phyloP scores from a whole-genome alignment of 2,888 invertebrate genomes.

The Lissonota sp. region DNA sequence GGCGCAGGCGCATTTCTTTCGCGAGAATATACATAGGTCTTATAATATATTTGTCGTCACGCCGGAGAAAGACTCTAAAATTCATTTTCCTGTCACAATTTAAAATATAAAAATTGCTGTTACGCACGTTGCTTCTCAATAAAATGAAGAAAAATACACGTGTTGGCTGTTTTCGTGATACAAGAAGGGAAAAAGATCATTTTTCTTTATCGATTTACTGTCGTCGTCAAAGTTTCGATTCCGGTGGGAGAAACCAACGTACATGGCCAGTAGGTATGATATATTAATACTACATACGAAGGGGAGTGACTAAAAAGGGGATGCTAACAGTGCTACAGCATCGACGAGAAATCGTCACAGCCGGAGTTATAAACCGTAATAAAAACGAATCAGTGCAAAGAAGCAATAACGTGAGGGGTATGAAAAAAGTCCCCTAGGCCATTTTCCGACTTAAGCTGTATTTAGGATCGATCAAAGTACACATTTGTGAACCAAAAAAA shows the following conservation, averaged over 20 bases:
- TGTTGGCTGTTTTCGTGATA: too few relatives aligned
- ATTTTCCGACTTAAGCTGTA: neutral
- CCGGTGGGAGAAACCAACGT: neutral
- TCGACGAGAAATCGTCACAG: neutral
- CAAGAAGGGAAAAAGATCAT: neutral
- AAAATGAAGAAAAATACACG: too few relatives aligned
- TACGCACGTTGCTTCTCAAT: too few relatives aligned
- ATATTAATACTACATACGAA: neutral
- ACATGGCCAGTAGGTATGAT: neutral
- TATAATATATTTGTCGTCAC: too few relatives aligned
- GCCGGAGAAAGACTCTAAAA: too few relatives aligned
- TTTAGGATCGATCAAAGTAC: neutral
- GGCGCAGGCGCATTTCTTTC: too few relatives aligned
- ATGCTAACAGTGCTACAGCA: neutral
- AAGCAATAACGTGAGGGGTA: neutral
- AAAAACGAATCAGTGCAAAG: neutral
- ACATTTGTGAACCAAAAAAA: too few relatives aligned
- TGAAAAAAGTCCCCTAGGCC: neutral
- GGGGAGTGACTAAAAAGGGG: constrained; percentile 9
- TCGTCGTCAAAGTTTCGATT: constrained; percentile 1
- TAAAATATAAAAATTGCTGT: neutral
- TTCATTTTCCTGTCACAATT: too few relatives aligned
- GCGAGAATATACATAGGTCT: too few relatives aligned
- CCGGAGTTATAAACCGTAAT: neutral
- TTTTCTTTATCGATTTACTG: constrained; percentile 13